Percentiles rank a stretch among this genome's conserved stretches.
These are phyloP conservation scores for Watsonalla binaria DNA, from an alignment of 2,888 invertebrate genomes.

Conservation along the genomic window DNA sequence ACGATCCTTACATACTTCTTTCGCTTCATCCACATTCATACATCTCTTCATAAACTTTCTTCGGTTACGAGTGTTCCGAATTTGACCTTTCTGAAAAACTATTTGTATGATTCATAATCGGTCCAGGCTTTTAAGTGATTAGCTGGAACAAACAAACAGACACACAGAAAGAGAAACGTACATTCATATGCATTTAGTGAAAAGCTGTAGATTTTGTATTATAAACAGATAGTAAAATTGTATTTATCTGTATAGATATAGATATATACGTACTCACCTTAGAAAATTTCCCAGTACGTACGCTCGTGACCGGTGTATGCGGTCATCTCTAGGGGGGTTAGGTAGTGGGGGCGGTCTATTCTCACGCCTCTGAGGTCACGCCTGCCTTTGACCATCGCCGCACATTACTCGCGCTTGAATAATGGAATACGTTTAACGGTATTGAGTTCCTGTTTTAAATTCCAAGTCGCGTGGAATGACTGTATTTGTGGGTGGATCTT, in stretches of 20 bases:
- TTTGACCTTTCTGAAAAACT: no score
- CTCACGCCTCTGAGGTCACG: constrained; percentile 76
- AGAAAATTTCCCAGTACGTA: constrained; percentile 10
- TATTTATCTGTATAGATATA: no score
- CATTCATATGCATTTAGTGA: no score
- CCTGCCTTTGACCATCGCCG: constrained; percentile 70
- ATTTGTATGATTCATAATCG: constrained; percentile 5
- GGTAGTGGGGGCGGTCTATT: constrained; percentile 39
- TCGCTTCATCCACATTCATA: no score
- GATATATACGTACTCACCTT: neutral
- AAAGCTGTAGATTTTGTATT: no score
- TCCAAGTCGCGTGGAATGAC: neutral
- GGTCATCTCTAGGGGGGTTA: constrained; percentile 29
- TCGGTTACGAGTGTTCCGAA: no score
- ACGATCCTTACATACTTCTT: no score
- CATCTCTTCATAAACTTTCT: no score
- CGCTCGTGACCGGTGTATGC: constrained; percentile 25
- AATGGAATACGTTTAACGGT: constrained; percentile 59
- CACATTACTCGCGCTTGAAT: constrained; percentile 43
- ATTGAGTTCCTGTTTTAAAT: constrained; percentile 42
- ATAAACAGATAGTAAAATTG: no score
- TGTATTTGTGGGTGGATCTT: neutral
- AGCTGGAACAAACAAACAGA: no score
- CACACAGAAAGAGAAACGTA: no score
- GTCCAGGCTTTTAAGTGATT: no score